A percentile compares a stretch with the other conserved stretches of the same genome.
Evolutionary conservation across 1,140 invertebrate species (phyloP).

Genomic region (Tenebrio molitor): DNA sequence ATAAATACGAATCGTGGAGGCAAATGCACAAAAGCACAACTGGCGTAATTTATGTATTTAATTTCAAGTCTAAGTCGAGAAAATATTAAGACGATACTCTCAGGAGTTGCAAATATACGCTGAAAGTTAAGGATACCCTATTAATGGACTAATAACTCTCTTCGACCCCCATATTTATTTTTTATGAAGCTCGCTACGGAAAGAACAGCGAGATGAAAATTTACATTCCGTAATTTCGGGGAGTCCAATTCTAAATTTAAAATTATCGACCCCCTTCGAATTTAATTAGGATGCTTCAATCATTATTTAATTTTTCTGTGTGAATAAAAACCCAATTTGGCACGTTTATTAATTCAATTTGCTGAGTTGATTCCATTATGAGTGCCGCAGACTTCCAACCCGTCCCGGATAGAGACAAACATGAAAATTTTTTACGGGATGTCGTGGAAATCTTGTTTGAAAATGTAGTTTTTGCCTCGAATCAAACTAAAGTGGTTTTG

Average conservation of each 20-base stretch:
- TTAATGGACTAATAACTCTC: conserved; percentile 36
- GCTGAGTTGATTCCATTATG: conserved; percentile 44
- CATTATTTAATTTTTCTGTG: conserved; percentile 38
- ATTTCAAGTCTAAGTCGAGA: conserved; percentile 28
- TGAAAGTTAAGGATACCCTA: conserved; percentile 3
- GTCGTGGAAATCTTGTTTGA: conserved; percentile 63
- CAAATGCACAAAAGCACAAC: conserved; percentile 38
- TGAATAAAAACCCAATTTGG: conserved; percentile 34
- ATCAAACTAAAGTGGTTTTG: conserved; percentile 63
- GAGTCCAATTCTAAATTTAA: background rate
- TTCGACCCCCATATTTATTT: conserved; percentile 4
- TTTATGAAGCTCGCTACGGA: background rate
- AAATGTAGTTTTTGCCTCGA: conserved; percentile 64
- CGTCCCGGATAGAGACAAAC: conserved; percentile 61
- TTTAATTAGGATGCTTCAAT: conserved; percentile 37
- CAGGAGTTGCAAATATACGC: conserved; percentile 24
- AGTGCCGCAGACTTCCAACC: conserved; percentile 55
- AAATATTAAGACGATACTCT: conserved; percentile 43
- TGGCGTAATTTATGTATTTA: conserved; percentile 45
- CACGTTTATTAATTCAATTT: conserved; percentile 29
- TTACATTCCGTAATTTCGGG: background rate
- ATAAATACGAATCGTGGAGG: conserved; percentile 23
- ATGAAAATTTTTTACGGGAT: conserved; percentile 64
- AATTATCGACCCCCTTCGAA: conserved; percentile 21
- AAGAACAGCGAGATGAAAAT: conserved; percentile 11